A percentile compares a stretch with the other conserved stretches of the same genome.
Evolutionary conservation across 2,113 vertebrate genomes (phyloP).

Genomic region (Chlorodrepanis virens): DNA sequence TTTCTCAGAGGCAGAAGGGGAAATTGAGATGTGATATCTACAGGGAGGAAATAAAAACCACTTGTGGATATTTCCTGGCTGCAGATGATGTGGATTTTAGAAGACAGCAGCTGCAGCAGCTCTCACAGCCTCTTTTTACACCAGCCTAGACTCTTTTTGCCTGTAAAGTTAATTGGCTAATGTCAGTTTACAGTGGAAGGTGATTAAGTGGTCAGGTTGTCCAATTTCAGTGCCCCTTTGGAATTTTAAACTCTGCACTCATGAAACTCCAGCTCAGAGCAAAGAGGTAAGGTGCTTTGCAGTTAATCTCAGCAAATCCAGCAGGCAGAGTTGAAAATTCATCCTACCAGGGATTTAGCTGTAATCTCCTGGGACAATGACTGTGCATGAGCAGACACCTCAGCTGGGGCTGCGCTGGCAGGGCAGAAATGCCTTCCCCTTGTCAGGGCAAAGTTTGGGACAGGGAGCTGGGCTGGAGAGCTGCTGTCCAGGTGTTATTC

Average conservation of each 20-base stretch:
- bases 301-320: slow-evolving; percentile 43
- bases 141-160: neutral
- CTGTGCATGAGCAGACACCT: neutral
- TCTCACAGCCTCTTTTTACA: neutral
- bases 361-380: neutral
- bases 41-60: neutral
- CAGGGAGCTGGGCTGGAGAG: neutral
- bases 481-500: fast-evolving
- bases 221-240: neutral
- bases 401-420: neutral
- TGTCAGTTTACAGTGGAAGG: neutral
- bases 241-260: neutral
- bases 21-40: neutral
- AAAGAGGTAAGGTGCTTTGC: slow-evolving; percentile 29
- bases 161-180: neutral
- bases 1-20: neutral
- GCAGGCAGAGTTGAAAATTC: slow-evolving; percentile 8
- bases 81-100: neutral
- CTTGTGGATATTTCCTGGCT: neutral
- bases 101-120: neutral
- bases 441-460: neutral
- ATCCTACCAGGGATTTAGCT: neutral
- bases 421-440: neutral
- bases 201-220: neutral
- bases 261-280: neutral